These are phyloP conservation scores for Brachyptera putata DNA, from an alignment of 2,888 invertebrate genomes.

Conservation along the genomic window DNA sequence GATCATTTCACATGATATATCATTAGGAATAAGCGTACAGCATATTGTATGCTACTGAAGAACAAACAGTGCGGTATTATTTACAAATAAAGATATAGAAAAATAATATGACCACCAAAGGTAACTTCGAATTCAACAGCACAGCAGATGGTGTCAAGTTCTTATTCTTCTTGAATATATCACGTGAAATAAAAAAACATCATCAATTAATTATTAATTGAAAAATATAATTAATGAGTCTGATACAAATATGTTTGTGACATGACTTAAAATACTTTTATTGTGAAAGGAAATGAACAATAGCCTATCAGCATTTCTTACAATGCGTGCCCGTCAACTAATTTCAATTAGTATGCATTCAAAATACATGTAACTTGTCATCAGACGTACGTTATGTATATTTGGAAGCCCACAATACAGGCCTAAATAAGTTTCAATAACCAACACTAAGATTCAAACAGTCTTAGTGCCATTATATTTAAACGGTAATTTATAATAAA, in stretches of 20 bases:
- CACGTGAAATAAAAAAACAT: constrained; percentile 4
- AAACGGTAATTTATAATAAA: neutral
- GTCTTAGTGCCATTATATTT: neutral
- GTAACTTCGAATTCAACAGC: too few relatives aligned
- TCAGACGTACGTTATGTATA: neutral
- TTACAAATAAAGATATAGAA: neutral
- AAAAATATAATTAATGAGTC: constrained; percentile 21
- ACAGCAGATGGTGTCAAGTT: too few relatives aligned
- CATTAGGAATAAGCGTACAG: too few relatives aligned
- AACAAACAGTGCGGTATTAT: neutral
- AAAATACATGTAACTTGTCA: neutral
- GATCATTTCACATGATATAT: neutral
- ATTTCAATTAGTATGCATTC: constrained; percentile 5
- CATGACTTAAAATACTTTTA: neutral
- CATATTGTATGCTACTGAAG: too few relatives aligned
- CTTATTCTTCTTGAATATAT: too few relatives aligned
- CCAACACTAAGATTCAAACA: neutral
- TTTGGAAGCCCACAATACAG: constrained; percentile 12
- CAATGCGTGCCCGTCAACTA: neutral
- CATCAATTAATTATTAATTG: constrained; percentile 17
- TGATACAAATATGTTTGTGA: constrained; percentile 21
- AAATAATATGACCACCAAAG: too few relatives aligned
- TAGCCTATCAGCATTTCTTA: neutral
- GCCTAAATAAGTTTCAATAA: constrained; percentile 17
- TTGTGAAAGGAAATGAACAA: constrained; percentile 1